phyloP scores from a whole-genome alignment of 2,797 vertebrate genomes.

The Acanthis flammea region DNA sequence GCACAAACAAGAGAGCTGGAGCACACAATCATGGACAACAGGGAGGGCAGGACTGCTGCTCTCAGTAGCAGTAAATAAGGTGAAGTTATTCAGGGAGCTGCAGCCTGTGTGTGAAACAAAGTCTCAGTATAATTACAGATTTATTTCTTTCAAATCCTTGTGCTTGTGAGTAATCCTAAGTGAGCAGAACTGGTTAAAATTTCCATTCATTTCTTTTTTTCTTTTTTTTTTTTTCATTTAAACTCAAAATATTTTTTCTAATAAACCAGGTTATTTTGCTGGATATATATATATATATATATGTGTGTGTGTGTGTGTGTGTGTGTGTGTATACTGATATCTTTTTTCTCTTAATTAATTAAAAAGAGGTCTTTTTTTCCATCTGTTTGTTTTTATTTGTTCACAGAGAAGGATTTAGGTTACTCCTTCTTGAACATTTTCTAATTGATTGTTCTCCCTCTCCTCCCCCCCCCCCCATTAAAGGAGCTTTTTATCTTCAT shows the following conservation, averaged over 20 bases:
- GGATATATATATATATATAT: background rate
- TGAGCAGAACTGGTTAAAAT: background rate
- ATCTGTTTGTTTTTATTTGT: background rate
- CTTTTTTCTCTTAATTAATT: background rate
- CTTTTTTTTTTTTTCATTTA: background rate
- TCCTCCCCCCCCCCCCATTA: background rate
- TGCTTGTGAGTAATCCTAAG: background rate
- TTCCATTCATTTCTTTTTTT: background rate
- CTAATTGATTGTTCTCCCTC: background rate
- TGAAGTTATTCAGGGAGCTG: background rate
- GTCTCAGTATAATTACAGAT: background rate
- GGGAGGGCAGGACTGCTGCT: conserved; percentile 9
- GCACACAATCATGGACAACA: background rate
- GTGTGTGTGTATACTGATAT: background rate
- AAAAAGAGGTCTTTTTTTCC: background rate
- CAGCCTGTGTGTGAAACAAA: background rate
- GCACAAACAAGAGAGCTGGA: conserved; percentile 33
- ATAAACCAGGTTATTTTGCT: background rate
- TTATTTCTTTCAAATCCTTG: background rate
- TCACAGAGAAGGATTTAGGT: background rate
- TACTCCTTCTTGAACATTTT: background rate
- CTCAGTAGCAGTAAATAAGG: conserved; percentile 11
- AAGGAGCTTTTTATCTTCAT: background rate
- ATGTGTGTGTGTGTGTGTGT: too few species aligned
- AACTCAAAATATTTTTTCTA: background rate